Percentiles rank a stretch among this genome's conserved stretches.
These are phyloP conservation scores for Epicampocera succincta DNA, from an alignment of 2,888 invertebrate species.

Conservation along the genomic window DNA sequence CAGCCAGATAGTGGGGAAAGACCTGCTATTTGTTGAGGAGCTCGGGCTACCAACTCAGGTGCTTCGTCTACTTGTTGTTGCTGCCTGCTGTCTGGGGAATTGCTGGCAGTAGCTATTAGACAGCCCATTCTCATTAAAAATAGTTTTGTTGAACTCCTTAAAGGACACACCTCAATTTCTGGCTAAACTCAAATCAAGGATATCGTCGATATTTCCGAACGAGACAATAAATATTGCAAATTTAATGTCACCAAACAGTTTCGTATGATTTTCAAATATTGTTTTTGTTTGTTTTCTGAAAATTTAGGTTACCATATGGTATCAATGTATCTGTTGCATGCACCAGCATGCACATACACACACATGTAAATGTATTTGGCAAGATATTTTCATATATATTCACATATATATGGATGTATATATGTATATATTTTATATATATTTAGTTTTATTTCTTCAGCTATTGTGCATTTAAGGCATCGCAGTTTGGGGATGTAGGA, in stretches of 20 bases:
- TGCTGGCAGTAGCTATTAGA: too few relatives aligned
- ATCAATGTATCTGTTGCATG: constrained; percentile 60
- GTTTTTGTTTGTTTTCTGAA: constrained; percentile 3
- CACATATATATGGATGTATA: neutral
- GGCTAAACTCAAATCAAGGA: neutral
- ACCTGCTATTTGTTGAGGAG: too few relatives aligned
- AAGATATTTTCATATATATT: too few relatives aligned
- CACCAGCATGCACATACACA: neutral
- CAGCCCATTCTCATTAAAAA: too few relatives aligned
- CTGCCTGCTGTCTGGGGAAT: too few relatives aligned
- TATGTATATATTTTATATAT: neutral
- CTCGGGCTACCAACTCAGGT: too few relatives aligned
- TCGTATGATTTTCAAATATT: neutral
- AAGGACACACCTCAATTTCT: constrained; percentile 36
- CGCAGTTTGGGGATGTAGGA: neutral
- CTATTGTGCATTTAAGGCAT: neutral
- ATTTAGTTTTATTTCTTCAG: neutral
- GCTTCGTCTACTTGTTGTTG: too few relatives aligned
- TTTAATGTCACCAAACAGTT: constrained; percentile 24
- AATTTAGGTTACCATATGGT: constrained; percentile 70
- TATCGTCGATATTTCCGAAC: neutral
- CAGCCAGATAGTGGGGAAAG: too few relatives aligned
- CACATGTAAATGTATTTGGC: neutral
- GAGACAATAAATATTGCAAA: neutral
- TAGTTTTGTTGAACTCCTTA: neutral